Base-by-base conservation (phyloP, 2,113 vertebrate genomes). In the Rana temporaria region DNA sequence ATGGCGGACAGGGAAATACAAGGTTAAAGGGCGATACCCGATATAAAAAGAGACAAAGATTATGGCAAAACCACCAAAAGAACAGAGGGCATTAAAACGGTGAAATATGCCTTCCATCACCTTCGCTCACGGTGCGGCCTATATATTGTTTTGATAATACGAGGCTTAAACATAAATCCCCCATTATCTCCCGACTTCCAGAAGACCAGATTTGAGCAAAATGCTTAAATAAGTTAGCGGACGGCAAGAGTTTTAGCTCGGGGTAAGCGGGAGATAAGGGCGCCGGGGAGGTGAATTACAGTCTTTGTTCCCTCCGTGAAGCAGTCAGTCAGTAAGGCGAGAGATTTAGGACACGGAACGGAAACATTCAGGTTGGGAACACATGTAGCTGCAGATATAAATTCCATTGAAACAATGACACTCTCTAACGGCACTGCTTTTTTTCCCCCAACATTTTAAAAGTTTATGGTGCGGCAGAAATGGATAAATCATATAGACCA, bases 111-210 rank as follows among this genome's bases (percentile, higher is more conserved):
- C 16, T 53, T 52, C 26, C 26, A 22, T 75, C 62, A 56, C 80
- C 70, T 75, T 57, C 24, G 4, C 80, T 74, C 6, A 56, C 52
- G 19, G 70, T 15, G 8, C 20, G 22, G 70, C 62, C 71, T 24
- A 67, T 67, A 67, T 75, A 74, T 74, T 57, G 71, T 82, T 74
- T 66, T 34, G 80, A 82, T 82, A 74, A 82, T 38, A 74, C 62
- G 0, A 32, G 48, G 70, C 70, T 82, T 82, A 82, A 74, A 20
- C 52, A 82, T 82, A 82, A 82, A 82, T 67, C 80, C 80, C 22
- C 32, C 62, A 66, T 82, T 82, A 74, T 82, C 70, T 67, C 30
- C 80, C 11, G 71, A 57, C 48, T 74, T 56, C 70, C 70, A 57
- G 80, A 48, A 72, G 59, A 82, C 24, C 70, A 42, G 53, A 24